Conservation (phyloP, 2,888 invertebrate genomes). For the Philonicus albiceps region DNA sequence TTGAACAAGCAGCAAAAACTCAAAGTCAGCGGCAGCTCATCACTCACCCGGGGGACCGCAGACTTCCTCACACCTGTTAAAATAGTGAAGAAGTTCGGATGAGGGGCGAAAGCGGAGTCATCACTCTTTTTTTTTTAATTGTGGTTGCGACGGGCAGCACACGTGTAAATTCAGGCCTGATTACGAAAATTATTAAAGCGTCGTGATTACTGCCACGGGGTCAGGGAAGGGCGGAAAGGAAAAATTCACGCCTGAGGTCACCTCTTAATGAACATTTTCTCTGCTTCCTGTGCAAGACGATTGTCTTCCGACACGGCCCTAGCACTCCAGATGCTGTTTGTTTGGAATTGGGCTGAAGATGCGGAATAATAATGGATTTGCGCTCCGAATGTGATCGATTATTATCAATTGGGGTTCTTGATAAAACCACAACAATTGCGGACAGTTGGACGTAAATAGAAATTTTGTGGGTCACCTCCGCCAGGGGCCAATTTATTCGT, state of each 20-base stretch:
- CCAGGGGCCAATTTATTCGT: not conserved
- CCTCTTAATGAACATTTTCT: not conserved
- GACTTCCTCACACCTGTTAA: not conserved
- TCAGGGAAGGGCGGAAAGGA: not conserved
- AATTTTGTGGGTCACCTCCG: not conserved
- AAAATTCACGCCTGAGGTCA: not conserved
- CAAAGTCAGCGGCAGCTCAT: not conserved
- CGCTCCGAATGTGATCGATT: not conserved
- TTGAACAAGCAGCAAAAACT: not conserved
- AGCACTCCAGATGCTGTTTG: not conserved
- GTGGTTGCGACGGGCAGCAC: not conserved
- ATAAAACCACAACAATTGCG: not conserved
- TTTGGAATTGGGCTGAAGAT: not conserved
- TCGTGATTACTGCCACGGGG: not conserved
- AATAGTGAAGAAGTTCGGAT: not conserved
- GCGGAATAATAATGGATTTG: not conserved
- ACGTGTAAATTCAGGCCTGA: not conserved
- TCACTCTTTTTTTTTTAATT: not conserved
- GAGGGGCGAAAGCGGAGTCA: not conserved
- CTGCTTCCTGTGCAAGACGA: not conserved
- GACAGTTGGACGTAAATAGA: not conserved
- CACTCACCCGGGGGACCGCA: not conserved
- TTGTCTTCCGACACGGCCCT: not conserved
- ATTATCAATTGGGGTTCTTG: not conserved
- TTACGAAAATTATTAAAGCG: not conserved